phyloP scores from a whole-genome alignment of 2,113 vertebrate species.

The Chitala chitala region DNA sequence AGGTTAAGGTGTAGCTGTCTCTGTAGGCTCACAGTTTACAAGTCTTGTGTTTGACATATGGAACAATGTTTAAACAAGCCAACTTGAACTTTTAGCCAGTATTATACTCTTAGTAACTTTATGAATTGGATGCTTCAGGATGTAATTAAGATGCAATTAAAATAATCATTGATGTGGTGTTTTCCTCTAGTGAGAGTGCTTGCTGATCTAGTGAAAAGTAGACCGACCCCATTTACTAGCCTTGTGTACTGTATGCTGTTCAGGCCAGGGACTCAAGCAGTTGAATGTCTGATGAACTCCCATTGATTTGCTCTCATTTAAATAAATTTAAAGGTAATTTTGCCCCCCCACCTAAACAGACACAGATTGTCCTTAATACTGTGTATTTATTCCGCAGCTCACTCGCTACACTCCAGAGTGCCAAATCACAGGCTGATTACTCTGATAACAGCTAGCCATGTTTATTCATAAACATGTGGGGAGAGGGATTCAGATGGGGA shows the following conservation, averaged over 20 bases:
- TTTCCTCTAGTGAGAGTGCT: not conserved
- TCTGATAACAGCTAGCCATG: not conserved
- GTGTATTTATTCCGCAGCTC: constrained; percentile 13
- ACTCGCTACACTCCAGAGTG: constrained; percentile 10
- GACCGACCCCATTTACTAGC: not conserved
- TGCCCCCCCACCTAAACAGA: constrained; percentile 12
- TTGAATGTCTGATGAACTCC: not conserved
- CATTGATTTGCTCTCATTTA: constrained; percentile 1
- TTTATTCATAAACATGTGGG: constrained; percentile 19
- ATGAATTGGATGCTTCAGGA: not conserved
- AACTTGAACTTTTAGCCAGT: too few relatives aligned
- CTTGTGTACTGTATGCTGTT: not conserved
- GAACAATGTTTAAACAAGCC: too few relatives aligned
- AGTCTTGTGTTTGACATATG: too few relatives aligned
- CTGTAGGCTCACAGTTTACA: too few relatives aligned
- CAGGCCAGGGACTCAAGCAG: not conserved
- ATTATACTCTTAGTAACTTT: not conserved
- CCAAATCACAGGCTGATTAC: constrained; percentile 20
- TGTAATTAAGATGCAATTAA: constrained; percentile 8
- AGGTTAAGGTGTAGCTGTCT: not conserved
- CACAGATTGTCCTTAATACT: constrained; percentile 27
- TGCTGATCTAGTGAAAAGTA: not conserved
- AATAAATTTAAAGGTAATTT: not conserved
- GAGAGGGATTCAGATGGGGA: not conserved
- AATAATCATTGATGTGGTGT: not conserved